A percentile compares a stretch with the other conserved stretches of the same genome.
Evolutionary conservation across 2,797 vertebrate genomes (phyloP).

Genomic region (Pangasius larnaudii): DNA sequence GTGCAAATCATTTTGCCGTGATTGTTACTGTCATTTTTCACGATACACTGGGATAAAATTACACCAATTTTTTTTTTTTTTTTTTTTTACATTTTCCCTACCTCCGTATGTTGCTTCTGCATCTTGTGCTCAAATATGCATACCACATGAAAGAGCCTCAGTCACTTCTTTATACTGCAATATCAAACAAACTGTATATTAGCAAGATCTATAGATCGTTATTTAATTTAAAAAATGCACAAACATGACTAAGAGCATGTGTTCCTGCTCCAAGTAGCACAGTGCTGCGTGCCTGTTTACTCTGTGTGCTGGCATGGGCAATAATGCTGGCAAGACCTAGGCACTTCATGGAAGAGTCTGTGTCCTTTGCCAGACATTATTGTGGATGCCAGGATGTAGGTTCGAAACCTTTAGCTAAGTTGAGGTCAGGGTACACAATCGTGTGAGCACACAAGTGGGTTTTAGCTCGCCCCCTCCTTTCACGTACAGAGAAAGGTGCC

Average conservation of each 20-base stretch:
- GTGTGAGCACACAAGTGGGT: constrained; percentile 67
- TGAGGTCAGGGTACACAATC: constrained; percentile 64
- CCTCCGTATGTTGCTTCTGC: constrained; percentile 18
- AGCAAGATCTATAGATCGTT: constrained; percentile 1
- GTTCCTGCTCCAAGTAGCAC: constrained; percentile 7
- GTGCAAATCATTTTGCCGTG: not conserved
- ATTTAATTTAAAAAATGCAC: constrained; percentile 10
- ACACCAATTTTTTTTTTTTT: not conserved
- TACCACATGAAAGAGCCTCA: not conserved
- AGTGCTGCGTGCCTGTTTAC: not conserved
- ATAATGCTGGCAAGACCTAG: constrained; percentile 17
- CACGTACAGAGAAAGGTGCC: constrained; percentile 78
- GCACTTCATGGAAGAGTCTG: constrained; percentile 33
- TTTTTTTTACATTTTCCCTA: not conserved
- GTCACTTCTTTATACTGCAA: constrained; percentile 6
- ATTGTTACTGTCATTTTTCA: not conserved
- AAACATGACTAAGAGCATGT: constrained; percentile 2
- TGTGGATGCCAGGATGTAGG: constrained; percentile 60
- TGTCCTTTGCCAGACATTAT: constrained; percentile 45
- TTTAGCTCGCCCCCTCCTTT: constrained; percentile 79
- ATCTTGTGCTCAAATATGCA: not conserved
- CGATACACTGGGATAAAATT: not conserved
- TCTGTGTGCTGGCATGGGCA: constrained; percentile 26
- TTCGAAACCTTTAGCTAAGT: constrained; percentile 63
- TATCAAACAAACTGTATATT: constrained; percentile 15